Conservation (phyloP, 2,113 vertebrate species). For the Cyprinus carpio region DNA sequence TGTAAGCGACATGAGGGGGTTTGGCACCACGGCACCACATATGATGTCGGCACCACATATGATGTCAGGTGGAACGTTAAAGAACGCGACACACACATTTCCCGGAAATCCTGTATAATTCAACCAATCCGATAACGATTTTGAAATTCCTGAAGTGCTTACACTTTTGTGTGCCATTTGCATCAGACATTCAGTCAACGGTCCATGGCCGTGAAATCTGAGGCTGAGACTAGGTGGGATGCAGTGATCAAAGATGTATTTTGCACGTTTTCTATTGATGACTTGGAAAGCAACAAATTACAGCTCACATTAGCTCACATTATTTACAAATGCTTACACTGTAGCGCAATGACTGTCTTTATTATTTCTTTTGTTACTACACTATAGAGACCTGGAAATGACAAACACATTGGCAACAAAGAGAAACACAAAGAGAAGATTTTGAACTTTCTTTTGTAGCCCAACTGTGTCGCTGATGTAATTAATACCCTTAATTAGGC, state of each 20-base stretch:
- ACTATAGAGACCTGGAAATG: constrained; percentile 12
- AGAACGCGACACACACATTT: too few species aligned
- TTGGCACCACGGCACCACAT: too few species aligned
- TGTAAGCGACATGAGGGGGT: too few species aligned
- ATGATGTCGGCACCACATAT: too few species aligned
- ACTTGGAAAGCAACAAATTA: not conserved
- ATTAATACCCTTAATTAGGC: constrained; percentile 55
- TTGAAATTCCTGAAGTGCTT: too few species aligned
- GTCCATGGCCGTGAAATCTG: too few species aligned
- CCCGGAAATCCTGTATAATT: too few species aligned
- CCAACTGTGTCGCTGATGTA: constrained; percentile 26
- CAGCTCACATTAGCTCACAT: not conserved
- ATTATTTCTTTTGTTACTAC: constrained; percentile 29
- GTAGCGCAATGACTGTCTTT: constrained; percentile 2
- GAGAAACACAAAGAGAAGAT: constrained; percentile 15
- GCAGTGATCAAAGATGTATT: not conserved
- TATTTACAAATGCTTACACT: not conserved
- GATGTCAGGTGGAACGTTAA: too few species aligned
- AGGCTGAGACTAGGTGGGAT: too few species aligned
- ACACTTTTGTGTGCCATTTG: too few species aligned
- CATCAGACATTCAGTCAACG: too few species aligned
- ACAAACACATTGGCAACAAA: constrained; percentile 3
- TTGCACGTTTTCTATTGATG: not conserved
- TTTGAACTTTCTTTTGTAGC: constrained; percentile 19
- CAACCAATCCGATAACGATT: too few species aligned